Percentiles rank a stretch among this genome's conserved stretches.
These are phyloP conservation scores for Seriola rivoliana DNA, from an alignment of 2,113 vertebrate genomes.

Conservation along the genomic window DNA sequence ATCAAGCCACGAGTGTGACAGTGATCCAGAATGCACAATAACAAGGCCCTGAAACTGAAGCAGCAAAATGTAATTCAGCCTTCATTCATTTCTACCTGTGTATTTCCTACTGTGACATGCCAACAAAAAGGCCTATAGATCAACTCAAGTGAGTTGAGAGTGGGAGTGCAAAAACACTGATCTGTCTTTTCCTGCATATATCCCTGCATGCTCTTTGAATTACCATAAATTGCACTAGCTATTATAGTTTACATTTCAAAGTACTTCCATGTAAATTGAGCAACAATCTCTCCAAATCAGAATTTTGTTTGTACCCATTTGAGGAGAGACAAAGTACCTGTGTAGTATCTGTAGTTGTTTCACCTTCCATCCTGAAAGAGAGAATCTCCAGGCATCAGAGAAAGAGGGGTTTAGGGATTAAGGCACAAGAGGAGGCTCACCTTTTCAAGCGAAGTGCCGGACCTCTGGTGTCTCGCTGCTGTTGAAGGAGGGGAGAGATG, in stretches of 20 bases:
- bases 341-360: background rate
- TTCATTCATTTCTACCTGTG: no score
- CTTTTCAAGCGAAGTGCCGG: conserved; percentile 59
- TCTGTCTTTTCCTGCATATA: background rate
- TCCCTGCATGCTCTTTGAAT: background rate
- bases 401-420: conserved; percentile 36
- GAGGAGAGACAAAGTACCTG: background rate
- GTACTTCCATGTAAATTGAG: background rate
- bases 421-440: conserved; percentile 77
- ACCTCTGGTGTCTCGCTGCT: conserved; percentile 35
- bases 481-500: conserved; percentile 61
- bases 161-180: background rate
- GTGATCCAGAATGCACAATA: background rate
- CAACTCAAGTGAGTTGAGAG: no score
- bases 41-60: no score
- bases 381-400: conserved; percentile 53
- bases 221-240: background rate
- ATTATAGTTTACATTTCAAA: background rate
- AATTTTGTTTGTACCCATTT: background rate
- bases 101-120: no score
- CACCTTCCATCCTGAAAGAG: conserved; percentile 61
- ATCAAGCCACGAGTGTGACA: no score
- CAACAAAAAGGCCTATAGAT: no score
- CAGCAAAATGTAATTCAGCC: no score
- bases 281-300: background rate